These are phyloP conservation scores for Thalassoma bifasciatum DNA, from an alignment of 2,113 vertebrate species.

Conservation along the genomic window DNA sequence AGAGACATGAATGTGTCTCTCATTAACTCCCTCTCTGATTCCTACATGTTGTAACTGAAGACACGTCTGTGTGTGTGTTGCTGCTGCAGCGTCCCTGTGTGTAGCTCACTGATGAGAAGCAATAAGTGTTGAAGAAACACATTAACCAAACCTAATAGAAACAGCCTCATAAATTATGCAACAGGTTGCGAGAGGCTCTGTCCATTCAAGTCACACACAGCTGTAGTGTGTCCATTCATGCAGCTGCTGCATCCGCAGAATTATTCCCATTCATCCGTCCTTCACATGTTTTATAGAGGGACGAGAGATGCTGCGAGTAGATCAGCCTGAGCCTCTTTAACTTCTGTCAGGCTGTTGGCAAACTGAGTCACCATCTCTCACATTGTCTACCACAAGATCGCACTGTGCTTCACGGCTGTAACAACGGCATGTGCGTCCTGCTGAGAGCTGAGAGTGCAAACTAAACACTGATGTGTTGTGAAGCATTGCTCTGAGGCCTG, in stretches of 20 bases:
- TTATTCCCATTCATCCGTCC: slow-evolving; percentile 66
- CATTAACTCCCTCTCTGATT: slow-evolving; percentile 54
- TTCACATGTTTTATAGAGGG: slow-evolving; percentile 52
- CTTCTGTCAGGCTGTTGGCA: slow-evolving; percentile 52
- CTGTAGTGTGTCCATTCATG: slow-evolving; percentile 78
- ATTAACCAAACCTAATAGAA: slow-evolving; percentile 72
- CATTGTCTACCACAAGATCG: slow-evolving; percentile 43
- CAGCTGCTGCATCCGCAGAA: slow-evolving; percentile 55
- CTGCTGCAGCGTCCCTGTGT: slow-evolving; percentile 20
- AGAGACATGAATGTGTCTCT: slow-evolving; percentile 35
- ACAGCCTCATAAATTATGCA: slow-evolving; percentile 78
- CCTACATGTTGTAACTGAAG: slow-evolving; percentile 55
- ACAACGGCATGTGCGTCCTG: slow-evolving; percentile 14
- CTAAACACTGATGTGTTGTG: slow-evolving; percentile 44
- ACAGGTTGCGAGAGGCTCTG: slow-evolving; percentile 65
- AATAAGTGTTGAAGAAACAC: slow-evolving; percentile 67
- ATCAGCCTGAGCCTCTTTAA: slow-evolving; percentile 40
- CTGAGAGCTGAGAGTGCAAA: slow-evolving; percentile 30
- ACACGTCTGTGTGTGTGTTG: slow-evolving; percentile 31
- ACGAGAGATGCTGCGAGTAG: slow-evolving; percentile 31
- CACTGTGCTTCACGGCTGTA: slow-evolving; percentile 49
- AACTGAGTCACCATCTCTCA: slow-evolving; percentile 25
- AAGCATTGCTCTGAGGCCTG: slow-evolving; percentile 1
- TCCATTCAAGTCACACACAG: slow-evolving; percentile 80
- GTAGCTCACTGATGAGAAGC: slow-evolving; percentile 53